Evolutionary conservation across 2,888 invertebrate genomes (phyloP).

Genomic region (Pycnomerus fuliginosus): DNA sequence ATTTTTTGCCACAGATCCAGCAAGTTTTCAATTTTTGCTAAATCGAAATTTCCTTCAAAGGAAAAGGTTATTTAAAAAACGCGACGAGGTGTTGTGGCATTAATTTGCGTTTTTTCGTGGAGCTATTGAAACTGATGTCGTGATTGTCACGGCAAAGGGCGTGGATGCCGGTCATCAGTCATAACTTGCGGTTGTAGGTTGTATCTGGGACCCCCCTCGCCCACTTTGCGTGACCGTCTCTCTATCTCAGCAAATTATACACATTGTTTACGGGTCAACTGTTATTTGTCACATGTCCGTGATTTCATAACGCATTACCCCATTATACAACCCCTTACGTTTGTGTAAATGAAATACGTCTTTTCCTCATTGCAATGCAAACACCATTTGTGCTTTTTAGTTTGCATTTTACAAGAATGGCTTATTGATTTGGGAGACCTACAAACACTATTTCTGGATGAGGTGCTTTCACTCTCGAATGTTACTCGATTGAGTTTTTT

Average conservation of each 20-base stretch:
- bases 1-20: neutral
- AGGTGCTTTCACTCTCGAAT: too few relatives aligned
- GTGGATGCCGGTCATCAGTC: slow-evolving; percentile 52
- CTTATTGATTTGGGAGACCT: too few relatives aligned
- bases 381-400: too few relatives aligned
- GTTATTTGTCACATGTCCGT: slow-evolving; percentile 44
- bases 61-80: neutral
- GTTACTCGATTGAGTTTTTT: too few relatives aligned
- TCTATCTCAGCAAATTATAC: slow-evolving; percentile 48
- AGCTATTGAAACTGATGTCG: slow-evolving; percentile 36
- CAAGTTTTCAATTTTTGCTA: neutral
- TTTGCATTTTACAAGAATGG: too few relatives aligned
- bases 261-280: slow-evolving; percentile 49
- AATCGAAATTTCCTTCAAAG: neutral
- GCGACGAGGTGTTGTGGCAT: slow-evolving; percentile 8
- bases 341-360: too few relatives aligned
- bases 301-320: slow-evolving; percentile 24
- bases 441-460: too few relatives aligned
- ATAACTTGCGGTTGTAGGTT: slow-evolving; percentile 39
- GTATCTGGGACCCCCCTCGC: slow-evolving; percentile 33
- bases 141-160: slow-evolving; percentile 51
- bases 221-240: slow-evolving; percentile 40
- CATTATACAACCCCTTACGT: too few relatives aligned
- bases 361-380: too few relatives aligned
- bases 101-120: slow-evolving; percentile 4